Base-by-base conservation (phyloP, 2,888 invertebrate genomes). In the Mesorhabditis sp. region DNA sequence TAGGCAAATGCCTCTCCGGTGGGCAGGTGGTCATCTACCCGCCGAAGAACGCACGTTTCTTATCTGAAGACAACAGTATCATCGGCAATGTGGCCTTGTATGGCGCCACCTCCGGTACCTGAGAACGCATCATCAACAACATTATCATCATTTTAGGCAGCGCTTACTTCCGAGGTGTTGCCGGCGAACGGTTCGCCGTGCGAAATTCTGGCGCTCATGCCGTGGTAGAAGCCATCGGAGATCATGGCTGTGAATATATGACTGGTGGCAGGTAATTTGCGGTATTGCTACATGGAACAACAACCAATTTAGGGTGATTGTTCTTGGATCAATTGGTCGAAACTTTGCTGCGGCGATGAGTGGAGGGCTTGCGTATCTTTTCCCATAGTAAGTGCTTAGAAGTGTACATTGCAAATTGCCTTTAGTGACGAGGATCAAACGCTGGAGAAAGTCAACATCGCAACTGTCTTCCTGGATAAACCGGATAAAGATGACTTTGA, bases 301-400 rank as follows among this genome's bases (percentile, higher is more conserved):
- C 28, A 28, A 28, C 28, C 28, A 28, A n/a, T 62, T 10, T 15
- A 62, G 65, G 41, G 92, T 92, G 74, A 89, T 98, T 67, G 92
- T 98, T 83, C 90, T 98, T 15, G 96, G 96, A 0, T 90, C 93
- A 72, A 96, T 96, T 5, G 98, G 98, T 1, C 89, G 97, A 75
- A 98, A 98, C 89, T 98, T 98, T 89, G 97, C 95, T 6, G 98
- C 98, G 65, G 98, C 97, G 80, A 98, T 98, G 97, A 95, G 95
- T 70, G 94, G 94, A 65, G 94, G 94, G 72, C 92, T 97, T 78
- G 97, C 97, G 0, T 98, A 93, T 86, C 92, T 97, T 13, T 92
- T 93, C 86, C 95, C 97, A 86, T 90, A 92, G 68, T 85, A 62
- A 72, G 76, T 69, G 44, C 5, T 65, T 50, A 70, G 13, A 67